Evolutionary conservation across 2,797 vertebrate species (phyloP).

Genomic region (Phalanger gymnotis): DNA sequence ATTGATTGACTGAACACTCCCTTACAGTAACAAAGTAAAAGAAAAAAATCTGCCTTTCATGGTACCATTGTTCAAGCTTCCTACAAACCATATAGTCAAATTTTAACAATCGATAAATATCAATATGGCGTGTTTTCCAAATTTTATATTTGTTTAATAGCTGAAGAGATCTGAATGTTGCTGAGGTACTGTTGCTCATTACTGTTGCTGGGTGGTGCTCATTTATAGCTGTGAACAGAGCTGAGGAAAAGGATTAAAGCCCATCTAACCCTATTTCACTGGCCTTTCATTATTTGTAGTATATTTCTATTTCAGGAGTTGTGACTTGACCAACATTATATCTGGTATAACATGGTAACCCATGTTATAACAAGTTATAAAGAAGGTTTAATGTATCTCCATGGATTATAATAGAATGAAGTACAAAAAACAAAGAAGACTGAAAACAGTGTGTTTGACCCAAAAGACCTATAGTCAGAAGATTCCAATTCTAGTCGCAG

Average conservation of each 20-base stretch:
- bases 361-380: not conserved
- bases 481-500: not conserved
- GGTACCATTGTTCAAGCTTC: slow-evolving; percentile 29
- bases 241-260: not conserved
- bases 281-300: not conserved
- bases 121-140: slow-evolving; percentile 23
- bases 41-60: slow-evolving; percentile 9
- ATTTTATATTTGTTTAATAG: slow-evolving; percentile 4
- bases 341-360: not conserved
- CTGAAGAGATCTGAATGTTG: not conserved
- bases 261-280: not conserved
- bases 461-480: not conserved
- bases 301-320: not conserved
- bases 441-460: not conserved
- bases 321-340: not conserved
- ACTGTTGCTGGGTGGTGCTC: not conserved
- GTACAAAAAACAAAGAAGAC: not conserved
- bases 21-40: not conserved
- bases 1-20: not conserved
- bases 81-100: not conserved
- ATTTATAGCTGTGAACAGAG: not conserved
- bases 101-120: not conserved
- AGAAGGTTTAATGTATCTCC: not conserved
- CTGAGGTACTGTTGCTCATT: not conserved
- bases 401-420: not conserved